Conservation (phyloP, 2,797 vertebrate species). For the Lophotriccus pileatus region DNA sequence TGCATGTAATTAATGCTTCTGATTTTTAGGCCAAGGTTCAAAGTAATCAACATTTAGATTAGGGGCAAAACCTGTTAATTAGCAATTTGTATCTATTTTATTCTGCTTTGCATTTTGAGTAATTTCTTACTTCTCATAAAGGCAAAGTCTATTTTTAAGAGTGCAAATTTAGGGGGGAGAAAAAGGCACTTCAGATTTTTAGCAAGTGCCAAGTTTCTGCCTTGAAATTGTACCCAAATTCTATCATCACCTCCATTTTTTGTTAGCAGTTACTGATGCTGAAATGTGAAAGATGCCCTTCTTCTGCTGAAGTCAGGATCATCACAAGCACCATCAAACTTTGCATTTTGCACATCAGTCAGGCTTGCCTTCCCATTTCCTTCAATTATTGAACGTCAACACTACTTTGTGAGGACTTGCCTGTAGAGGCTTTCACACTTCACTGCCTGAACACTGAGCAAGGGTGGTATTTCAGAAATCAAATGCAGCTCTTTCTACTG, state of each 20-base stretch:
- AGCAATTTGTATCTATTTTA: neutral
- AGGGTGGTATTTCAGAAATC: neutral
- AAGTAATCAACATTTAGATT: neutral
- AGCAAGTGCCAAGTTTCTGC: neutral
- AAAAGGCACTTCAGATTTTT: neutral
- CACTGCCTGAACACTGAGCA: neutral
- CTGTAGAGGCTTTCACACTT: neutral
- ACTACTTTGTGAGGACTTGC: neutral
- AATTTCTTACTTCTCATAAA: neutral
- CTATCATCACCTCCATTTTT: neutral
- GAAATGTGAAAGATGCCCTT: neutral
- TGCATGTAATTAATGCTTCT: neutral
- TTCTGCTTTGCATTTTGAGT: neutral
- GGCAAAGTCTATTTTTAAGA: neutral
- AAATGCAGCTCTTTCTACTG: neutral
- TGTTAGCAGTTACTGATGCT: neutral
- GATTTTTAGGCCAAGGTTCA: conserved; percentile 21
- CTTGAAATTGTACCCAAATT: neutral
- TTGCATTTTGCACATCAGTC: neutral
- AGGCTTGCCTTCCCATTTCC: neutral
- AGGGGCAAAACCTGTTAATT: neutral
- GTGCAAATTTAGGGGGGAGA: neutral
- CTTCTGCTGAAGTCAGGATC: neutral
- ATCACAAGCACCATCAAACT: neutral
- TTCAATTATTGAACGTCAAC: fast-evolving